phyloP scores from a whole-genome alignment of 92 coral and sea anemone species.

The Epizoanthus rinbou region DNA sequence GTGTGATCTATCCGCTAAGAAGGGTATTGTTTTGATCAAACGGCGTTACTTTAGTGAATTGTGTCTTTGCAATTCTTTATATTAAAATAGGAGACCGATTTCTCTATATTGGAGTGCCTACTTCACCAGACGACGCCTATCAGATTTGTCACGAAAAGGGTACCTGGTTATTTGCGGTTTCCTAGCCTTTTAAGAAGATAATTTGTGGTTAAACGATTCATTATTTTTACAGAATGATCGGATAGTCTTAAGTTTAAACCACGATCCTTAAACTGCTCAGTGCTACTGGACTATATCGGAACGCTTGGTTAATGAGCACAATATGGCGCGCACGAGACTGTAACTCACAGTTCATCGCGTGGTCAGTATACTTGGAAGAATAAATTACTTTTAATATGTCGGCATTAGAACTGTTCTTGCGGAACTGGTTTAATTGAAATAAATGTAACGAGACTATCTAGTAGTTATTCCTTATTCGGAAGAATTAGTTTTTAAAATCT shows the following conservation, averaged over 20 bases:
- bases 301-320: background rate
- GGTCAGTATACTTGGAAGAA: background rate
- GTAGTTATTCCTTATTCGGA: background rate
- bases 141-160: conserved; percentile 44
- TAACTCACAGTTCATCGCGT: background rate
- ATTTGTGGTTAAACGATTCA: conserved; percentile 52
- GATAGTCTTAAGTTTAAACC: conserved; percentile 48
- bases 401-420: conserved; percentile 1
- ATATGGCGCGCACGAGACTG: background rate
- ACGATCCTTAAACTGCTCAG: conserved; percentile 20
- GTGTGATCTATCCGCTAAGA: conserved; percentile 8
- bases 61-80: background rate
- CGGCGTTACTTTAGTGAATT: background rate
- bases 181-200: conserved; percentile 47
- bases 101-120: conserved; percentile 24
- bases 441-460: background rate
- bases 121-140: conserved; percentile 22
- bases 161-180: conserved; percentile 47
- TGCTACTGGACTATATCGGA: conserved; percentile 16
- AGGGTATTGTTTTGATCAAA: conserved; percentile 6
- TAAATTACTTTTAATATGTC: conserved; percentile 23
- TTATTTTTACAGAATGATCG: conserved; percentile 44
- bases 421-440: background rate
- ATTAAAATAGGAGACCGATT: conserved; percentile 7
- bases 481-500: background rate